Percentiles rank a stretch among this genome's conserved stretches.
Conservation (phyloP, 2,888 invertebrate genomes). For the Druceiella hillmani region DNA sequence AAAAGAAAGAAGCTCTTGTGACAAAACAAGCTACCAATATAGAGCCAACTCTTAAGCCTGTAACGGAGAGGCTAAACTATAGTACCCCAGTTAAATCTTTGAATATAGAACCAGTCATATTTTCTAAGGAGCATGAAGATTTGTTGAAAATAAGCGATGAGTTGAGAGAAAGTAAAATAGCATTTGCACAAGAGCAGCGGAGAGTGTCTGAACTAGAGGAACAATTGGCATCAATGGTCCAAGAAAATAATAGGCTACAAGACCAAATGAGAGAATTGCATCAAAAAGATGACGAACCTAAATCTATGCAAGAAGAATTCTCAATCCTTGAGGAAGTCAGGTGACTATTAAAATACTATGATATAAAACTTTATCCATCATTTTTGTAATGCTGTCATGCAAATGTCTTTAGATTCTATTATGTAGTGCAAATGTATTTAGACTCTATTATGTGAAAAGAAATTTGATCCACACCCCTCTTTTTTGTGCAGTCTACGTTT, state of each 20-base stretch:
- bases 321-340: constrained; percentile 80
- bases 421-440: too few relatives aligned
- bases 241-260: constrained; percentile 66
- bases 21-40: constrained; percentile 26
- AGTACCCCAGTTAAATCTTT: constrained; percentile 37
- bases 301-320: constrained; percentile 78
- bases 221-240: constrained; percentile 63
- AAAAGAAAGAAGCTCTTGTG: constrained; percentile 36
- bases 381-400: too few relatives aligned
- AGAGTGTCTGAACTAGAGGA: constrained; percentile 71
- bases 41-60: constrained; percentile 31
- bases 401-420: too few relatives aligned
- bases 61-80: constrained; percentile 27
- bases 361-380: neutral
- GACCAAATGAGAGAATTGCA: constrained; percentile 61
- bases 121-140: constrained; percentile 49
- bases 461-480: too few relatives aligned
- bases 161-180: constrained; percentile 62
- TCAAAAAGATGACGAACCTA: constrained; percentile 67
- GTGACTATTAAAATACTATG: too few relatives aligned
- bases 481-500: too few relatives aligned
- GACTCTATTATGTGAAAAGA: too few relatives aligned
- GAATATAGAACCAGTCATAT: constrained; percentile 44
- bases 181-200: constrained; percentile 65
- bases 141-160: constrained; percentile 60